Base-by-base conservation (phyloP, 2,113 vertebrate species). In the Cololabis saira region DNA sequence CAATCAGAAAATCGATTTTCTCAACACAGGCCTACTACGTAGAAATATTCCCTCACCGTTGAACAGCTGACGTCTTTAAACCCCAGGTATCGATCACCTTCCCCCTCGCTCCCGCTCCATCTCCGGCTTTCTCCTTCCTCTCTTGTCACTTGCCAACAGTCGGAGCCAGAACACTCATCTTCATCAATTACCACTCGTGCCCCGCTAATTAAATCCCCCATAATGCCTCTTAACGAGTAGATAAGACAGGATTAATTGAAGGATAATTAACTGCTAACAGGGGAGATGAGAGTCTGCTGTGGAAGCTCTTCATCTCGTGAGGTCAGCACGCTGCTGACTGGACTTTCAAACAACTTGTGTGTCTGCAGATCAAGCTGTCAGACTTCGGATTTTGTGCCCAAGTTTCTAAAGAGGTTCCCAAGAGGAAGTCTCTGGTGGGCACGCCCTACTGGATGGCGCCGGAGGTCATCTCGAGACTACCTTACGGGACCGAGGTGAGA, bases 391-490 rank as follows among this genome's bases (percentile, higher is more conserved):
- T 99, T 87, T 99, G 98, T 49, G 98, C 98, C 80, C 97, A 99
- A 93, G 97, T 99, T 82, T 99, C 98, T 65, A 99, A 98, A 94
- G 98, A 99, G 82, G 98, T 99, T 19, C 97, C 98, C 12, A 95
- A 97, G 89, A 95, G 98, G 82, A 99, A 99, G 88, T 99, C 98
- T 0, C 89, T 99, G 5, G 98, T 99, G 45, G 98, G 98, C 16
- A 99, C 97, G 0, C 97, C 98, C 0, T 99, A 99, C 43, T 99
- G 97, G 97, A 99, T 99, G 97, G 96, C 98, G 0, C 98, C 98
- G 0, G 97, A 99, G 88, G 98, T 98, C 87, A 99, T 99, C 76
- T 99, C 98, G 9, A 95, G 97, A 85, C 88, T 99, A 61, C 98
- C 97, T 53, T 99, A 99, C 1, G 93, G 98, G 81, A 98, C 98